Evolutionary conservation across 2,888 invertebrate genomes (phyloP), one percentile per base, ranked within the genome.

Genomic region (Oasisia sp.): DNA sequence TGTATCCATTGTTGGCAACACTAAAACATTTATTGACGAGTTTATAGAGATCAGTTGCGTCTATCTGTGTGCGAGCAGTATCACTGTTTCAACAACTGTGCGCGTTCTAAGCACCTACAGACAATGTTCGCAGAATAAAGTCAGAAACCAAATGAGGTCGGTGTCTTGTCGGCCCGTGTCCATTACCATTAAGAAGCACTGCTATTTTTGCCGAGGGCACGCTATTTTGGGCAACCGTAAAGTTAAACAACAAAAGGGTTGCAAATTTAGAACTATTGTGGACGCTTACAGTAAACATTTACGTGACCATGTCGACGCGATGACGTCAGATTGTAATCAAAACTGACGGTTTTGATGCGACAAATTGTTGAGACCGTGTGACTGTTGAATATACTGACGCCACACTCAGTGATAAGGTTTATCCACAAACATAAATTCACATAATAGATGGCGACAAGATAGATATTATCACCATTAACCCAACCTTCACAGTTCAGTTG

Each of bases 181-280:
- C 74, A 74, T 74, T 74, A 74, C 74, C 74, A 27, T n/a, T 74
- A 74, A 19, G 19, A 7, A 19, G 7, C n/a, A 74, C n/a, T 50
- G 50, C 50, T 50, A 50, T 50, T 74, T 74, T 74, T 27, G 74
- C 27, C 27, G 27, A 74, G 74, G 74, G 14, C 74, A n/a, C n/a
- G 74, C 74, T 74, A 19, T 74, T 74, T 74, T 74, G n/a, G 74
- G 74, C 74, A 74, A 74, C 27, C 74, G 74, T 19, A 74, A n/a
- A 74, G 27, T 74, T 27, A 74, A 74, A 74, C 74, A 74, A 74
- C 74, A 74, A 74, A 19, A 19, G 74, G n/a, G 74, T 74, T 74
- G 74, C 74, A 74, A 74, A 74, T n/a, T 74, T 74, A 74, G 74
- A 74, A 74, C 19, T n/a, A 74, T 27, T 74, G 74, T 74, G 74